Base-by-base conservation (phyloP, 2,888 invertebrate genomes). In the Chrysodeixis includens region DNA sequence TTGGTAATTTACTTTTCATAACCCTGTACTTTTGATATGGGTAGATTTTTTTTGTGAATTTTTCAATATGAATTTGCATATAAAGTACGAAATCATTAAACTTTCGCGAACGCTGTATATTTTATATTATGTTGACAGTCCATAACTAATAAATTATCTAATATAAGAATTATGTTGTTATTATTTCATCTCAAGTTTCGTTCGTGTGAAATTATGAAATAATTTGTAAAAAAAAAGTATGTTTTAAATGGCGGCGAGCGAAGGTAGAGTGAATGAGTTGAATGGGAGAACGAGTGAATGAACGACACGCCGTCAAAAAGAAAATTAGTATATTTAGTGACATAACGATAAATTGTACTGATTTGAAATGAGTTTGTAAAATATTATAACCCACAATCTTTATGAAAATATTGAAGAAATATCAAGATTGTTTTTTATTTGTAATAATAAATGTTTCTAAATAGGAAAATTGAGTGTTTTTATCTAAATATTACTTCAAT, bases 201-300 rank as follows among this genome's bases (percentile, higher is more conserved):
- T 35, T 0, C 1, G 5, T n/a, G 40, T 40, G 1, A n/a, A 40
- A n/a, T 40, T 40, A 14, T 1, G n/a, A 40, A 40, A 10, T n/a
- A n/a, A 35, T 40, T 40, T 40, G 40, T 40, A 40, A 40, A 26
- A 26, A n/a, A 26, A 26, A 26, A 40, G n/a, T 40, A 40, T 40
- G 40, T 40, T n/a, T n/a, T n/a, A 40, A 40, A 40, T 40, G 40
- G 40, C 40, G 40, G 40, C n/a, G n/a, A 40, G 40, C n/a, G 40
- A 14, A n/a, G 4, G 4, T n/a, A n/a, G 40, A n/a, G 12, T 12
- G 12, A 12, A n/a, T n/a, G n/a, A n/a, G 14, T 12, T 14, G 14
- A 6, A 40, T 40, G 40, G n/a, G 0, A 5, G 40, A 40, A 40
- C n/a, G 40, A 40, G 0, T 40, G 40, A 40, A n/a, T n/a, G 40